These are phyloP conservation scores for Tapera naevia DNA, from an alignment of 2,797 vertebrate species.

Conservation along the genomic window DNA sequence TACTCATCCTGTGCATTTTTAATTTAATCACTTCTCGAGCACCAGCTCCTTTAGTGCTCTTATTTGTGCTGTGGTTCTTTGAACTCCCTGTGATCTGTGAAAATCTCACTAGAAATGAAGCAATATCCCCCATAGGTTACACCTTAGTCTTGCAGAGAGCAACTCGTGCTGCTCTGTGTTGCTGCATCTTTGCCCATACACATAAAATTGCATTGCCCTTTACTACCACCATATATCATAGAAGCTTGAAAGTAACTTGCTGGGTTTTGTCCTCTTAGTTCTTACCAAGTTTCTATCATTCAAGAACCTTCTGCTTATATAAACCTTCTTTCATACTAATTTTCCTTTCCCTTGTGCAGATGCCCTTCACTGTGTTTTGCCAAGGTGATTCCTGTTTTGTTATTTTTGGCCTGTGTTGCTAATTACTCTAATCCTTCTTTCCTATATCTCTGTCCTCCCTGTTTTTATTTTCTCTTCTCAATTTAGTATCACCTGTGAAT, in stretches of 20 bases:
- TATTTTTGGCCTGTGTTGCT: background rate
- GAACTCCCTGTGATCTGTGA: background rate
- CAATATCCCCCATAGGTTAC: background rate
- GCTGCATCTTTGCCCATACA: background rate
- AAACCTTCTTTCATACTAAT: background rate
- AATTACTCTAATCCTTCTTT: background rate
- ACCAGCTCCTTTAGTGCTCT: background rate
- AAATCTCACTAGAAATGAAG: background rate
- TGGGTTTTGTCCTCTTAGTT: background rate
- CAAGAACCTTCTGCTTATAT: background rate
- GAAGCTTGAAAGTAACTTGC: background rate
- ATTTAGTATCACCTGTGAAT: background rate
- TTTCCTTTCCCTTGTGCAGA: background rate
- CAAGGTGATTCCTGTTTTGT: background rate
- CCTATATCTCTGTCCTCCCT: background rate
- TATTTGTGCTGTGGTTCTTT: background rate
- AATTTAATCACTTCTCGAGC: background rate
- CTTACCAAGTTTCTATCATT: background rate
- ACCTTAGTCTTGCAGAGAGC: background rate
- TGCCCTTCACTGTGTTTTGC: background rate
- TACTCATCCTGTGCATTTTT: background rate
- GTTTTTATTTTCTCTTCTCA: background rate
- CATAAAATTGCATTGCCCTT: background rate
- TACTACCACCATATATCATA: background rate
- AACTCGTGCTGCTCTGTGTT: background rate